These are phyloP conservation scores for Drosophila siamana DNA, from an alignment of 2,888 invertebrate species.

Conservation along the genomic window DNA sequence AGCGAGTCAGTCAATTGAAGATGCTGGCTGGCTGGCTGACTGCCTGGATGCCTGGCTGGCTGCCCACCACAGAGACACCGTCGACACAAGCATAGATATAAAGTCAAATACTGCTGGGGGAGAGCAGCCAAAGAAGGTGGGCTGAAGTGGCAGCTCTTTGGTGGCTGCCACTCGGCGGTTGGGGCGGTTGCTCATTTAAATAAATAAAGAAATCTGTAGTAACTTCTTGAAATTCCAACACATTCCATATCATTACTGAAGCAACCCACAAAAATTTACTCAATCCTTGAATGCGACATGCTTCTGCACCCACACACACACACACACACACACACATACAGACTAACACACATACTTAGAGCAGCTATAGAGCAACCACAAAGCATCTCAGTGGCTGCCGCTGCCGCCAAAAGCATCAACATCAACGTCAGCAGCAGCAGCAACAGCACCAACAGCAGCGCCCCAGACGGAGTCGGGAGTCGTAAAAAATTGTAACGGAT, in stretches of 20 bases:
- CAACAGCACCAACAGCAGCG: slow-evolving; percentile 54
- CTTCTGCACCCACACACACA: slow-evolving; percentile 38
- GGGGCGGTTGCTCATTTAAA: slow-evolving; percentile 79
- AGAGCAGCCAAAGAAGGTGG: no score
- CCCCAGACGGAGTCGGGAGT: slow-evolving; percentile 60
- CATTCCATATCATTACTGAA: slow-evolving; percentile 82
- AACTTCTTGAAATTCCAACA: slow-evolving; percentile 83
- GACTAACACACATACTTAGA: slow-evolving; percentile 40
- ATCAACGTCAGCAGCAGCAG: slow-evolving; percentile 67
- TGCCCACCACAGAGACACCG: slow-evolving; percentile 37
- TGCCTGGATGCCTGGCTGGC: slow-evolving; percentile 52
- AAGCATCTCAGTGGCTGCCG: slow-evolving; percentile 60
- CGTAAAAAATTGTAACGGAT: slow-evolving; percentile 81
- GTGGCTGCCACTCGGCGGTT: slow-evolving; percentile 36
- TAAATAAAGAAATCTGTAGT: slow-evolving; percentile 82
- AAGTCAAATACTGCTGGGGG: slow-evolving; percentile 37
- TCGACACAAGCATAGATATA: slow-evolving; percentile 31
- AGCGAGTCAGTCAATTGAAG: slow-evolving; percentile 75
- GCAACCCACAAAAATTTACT: slow-evolving; percentile 82
- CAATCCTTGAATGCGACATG: slow-evolving; percentile 79
- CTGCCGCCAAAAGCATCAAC: slow-evolving; percentile 72
- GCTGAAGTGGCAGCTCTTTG: slow-evolving; percentile 18
- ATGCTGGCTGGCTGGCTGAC: slow-evolving; percentile 64
- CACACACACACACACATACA: slow-evolving; percentile 14
- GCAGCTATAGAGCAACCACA: slow-evolving; percentile 55